phyloP scores from a whole-genome alignment of 2,888 invertebrate species.

The Drosophila lutescens region DNA sequence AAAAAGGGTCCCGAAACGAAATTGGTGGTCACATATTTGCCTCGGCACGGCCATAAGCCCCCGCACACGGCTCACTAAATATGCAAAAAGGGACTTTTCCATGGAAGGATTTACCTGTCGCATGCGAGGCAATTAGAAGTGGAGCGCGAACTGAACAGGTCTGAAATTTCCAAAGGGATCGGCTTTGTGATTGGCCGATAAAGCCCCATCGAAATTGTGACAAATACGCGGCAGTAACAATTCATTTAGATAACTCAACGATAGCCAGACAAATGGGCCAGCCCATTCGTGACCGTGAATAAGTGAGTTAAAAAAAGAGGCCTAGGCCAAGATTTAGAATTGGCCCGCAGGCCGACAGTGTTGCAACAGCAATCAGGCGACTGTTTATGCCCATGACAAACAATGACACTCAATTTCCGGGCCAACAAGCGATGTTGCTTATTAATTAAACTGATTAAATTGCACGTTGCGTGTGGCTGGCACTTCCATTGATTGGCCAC shows the following conservation, averaged over 20 bases:
- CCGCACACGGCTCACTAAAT: constrained; percentile 48
- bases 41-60: neutral
- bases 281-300: constrained; percentile 46
- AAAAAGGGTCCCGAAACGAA: neutral
- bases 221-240: constrained; percentile 73
- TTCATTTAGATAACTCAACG: constrained; percentile 72
- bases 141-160: constrained; percentile 13
- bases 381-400: constrained; percentile 34
- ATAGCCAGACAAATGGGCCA: constrained; percentile 19
- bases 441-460: constrained; percentile 76
- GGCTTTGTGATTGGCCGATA: constrained; percentile 9
- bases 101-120: constrained; percentile 52
- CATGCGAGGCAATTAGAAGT: constrained; percentile 73
- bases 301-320: constrained; percentile 47
- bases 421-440: constrained; percentile 38
- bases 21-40: constrained; percentile 12
- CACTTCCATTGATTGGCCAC: constrained; percentile 42
- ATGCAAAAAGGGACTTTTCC: constrained; percentile 59
- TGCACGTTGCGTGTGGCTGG: constrained; percentile 44
- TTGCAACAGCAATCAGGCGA: constrained; percentile 48
- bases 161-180: neutral
- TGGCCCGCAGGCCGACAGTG: neutral
- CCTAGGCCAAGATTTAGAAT: constrained; percentile 1
- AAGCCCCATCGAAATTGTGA: constrained; percentile 41
- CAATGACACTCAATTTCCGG: constrained; percentile 45